phyloP scores from a whole-genome alignment of 2,888 invertebrate genomes.

The Clistopyga incitator region DNA sequence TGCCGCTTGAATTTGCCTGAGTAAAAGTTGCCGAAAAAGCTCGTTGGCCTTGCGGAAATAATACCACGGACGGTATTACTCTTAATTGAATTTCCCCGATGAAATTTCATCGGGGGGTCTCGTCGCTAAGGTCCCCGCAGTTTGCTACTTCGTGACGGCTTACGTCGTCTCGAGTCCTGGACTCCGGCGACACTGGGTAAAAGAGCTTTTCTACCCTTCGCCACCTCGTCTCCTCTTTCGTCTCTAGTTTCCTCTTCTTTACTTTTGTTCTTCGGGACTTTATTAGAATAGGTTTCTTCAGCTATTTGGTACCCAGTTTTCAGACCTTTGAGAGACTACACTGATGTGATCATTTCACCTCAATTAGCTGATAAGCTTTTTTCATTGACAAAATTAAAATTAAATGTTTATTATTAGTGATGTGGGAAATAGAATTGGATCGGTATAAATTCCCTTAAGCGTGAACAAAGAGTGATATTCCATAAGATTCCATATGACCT shows the following conservation, averaged over 20 bases:
- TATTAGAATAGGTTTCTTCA: background rate
- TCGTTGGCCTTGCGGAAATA: slow-evolving; percentile 54
- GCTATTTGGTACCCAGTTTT: background rate
- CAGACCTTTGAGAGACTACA: background rate
- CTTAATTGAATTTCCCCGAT: slow-evolving; percentile 83
- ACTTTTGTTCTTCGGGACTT: background rate
- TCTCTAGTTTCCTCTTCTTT: background rate
- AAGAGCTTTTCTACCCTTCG: slow-evolving; percentile 30
- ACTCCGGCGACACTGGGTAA: background rate
- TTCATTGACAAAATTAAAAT: background rate
- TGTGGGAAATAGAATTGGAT: too few species aligned
- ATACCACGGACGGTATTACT: slow-evolving; percentile 76
- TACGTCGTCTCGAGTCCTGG: slow-evolving; percentile 38
- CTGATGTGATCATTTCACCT: background rate
- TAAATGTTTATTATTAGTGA: too few species aligned
- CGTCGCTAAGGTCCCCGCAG: background rate
- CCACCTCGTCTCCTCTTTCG: background rate
- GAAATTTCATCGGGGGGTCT: slow-evolving; percentile 78
- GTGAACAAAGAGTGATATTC: too few species aligned
- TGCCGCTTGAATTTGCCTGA: slow-evolving; percentile 43
- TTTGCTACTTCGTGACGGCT: slow-evolving; percentile 37
- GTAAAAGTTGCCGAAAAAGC: slow-evolving; percentile 54
- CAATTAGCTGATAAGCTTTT: background rate
- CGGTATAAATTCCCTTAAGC: too few species aligned
- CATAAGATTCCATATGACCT: too few species aligned